phyloP scores from a whole-genome alignment of 2,888 invertebrate genomes.

The Thelaira solivaga region DNA sequence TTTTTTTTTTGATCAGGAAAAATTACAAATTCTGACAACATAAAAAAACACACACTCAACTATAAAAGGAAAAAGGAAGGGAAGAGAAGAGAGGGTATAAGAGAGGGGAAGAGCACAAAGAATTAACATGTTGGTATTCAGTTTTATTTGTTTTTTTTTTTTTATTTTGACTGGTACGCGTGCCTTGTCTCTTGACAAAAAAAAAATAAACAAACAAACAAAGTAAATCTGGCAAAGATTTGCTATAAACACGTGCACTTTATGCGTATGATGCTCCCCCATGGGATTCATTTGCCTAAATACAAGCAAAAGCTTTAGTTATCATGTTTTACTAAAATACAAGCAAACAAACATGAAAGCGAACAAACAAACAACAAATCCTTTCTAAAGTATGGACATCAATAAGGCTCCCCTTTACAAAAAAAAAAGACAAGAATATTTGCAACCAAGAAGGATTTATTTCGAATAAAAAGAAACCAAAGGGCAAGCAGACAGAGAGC shows the following conservation, averaged over 20 bases:
- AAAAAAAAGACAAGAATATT: neutral
- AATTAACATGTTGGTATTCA: conserved; percentile 25
- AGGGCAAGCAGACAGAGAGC: neutral
- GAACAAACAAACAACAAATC: conserved; percentile 12
- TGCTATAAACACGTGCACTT: conserved; percentile 39
- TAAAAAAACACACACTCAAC: conserved; percentile 5
- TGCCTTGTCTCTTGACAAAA: neutral
- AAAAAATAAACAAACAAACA: neutral
- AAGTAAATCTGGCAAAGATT: conserved; percentile 9
- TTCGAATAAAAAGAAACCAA: neutral
- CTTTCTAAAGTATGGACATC: neutral
- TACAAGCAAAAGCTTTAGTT: conserved; percentile 39
- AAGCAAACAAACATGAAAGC: conserved; percentile 3
- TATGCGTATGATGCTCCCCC: conserved; percentile 21
- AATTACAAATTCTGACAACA: conserved; percentile 45
- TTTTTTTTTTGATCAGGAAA: neutral
- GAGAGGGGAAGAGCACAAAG: too few species aligned
- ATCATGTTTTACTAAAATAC: conserved; percentile 52
- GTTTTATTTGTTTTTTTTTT: neutral
- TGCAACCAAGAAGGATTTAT: neutral
- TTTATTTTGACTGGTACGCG: conserved; percentile 10
- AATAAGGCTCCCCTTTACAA: conserved; percentile 1
- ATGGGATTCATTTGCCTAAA: conserved; percentile 19
- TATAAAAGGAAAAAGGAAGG: too few species aligned
- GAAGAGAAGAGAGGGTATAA: too few species aligned